A percentile compares a stretch with the other conserved stretches of the same genome.
Evolutionary conservation across 2,888 invertebrate species (phyloP).

Genomic region (Phengaris arion): DNA sequence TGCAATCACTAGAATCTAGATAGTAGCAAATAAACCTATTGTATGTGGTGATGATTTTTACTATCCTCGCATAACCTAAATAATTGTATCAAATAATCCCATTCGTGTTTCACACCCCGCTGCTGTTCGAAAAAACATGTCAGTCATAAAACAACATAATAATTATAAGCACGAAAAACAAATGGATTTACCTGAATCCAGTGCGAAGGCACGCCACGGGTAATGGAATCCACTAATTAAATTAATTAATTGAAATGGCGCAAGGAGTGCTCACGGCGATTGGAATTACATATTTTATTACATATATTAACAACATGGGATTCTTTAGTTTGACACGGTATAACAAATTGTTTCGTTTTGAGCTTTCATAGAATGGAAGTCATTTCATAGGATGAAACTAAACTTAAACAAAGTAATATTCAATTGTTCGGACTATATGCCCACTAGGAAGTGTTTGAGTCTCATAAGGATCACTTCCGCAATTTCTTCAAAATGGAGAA

Average conservation of each 20-base stretch:
- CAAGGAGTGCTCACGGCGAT: conserved; percentile 18
- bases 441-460: too few species aligned
- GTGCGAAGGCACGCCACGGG: conserved; percentile 17
- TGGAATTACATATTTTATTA: conserved; percentile 14
- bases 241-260: conserved; percentile 21
- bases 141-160: conserved; percentile 6
- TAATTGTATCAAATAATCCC: neutral
- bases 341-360: neutral
- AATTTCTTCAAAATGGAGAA: too few species aligned
- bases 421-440: neutral
- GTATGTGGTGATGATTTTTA: neutral
- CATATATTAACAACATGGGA: conserved; percentile 10
- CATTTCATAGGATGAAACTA: neutral
- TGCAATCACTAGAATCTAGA: too few species aligned
- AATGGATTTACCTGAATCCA: conserved; percentile 16
- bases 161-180: conserved; percentile 22
- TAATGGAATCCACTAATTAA: conserved; percentile 26
- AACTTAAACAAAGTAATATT: neutral
- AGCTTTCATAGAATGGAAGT: neutral
- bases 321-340: neutral
- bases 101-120: conserved; percentile 13
- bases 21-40: too few species aligned
- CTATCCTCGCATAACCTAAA: conserved; percentile 4
- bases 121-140: neutral
- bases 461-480: too few species aligned